Base-by-base conservation (phyloP, 2,113 vertebrate genomes). In the Muscicapa adusta region DNA sequence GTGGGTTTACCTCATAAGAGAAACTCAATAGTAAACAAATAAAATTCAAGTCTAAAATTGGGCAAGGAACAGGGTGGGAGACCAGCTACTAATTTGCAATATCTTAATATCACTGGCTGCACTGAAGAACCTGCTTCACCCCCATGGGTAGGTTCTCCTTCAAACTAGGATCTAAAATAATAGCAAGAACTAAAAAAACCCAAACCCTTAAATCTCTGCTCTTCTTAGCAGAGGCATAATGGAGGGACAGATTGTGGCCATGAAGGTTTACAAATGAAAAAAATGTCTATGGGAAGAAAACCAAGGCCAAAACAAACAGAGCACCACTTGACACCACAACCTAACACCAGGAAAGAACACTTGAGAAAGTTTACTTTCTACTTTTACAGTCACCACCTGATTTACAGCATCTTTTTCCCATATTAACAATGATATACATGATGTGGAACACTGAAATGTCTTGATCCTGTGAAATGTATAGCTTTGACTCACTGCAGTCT, bases 231-330 rank as follows among this genome's bases (percentile, higher is more conserved):
- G 45, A 73, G 8, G 34, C 11, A 34, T 50, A 45, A 66, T 3
- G 17, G 12, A 85, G 36, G n/a, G 85, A 29, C 8, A 54, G 33
- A 66, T 51, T 58, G 60, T 34, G 10, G 20, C 31, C 38, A 47
- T 62, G 10, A 92, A 66, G 29, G 8, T 54, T 79, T 70, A 73
- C 12, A 81, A 85, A 67, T 0, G 2, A 50, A 66, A 53, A 43
- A 51, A 17, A 34, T 18, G 3, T n/a, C 51, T n/a, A 8, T 1
- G 24, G n/a, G 48, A 89, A 80, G 38, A 85, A 94, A 95, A 92
- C 2, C 26, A 79, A 83, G 60, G 71, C 82, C 71, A 91, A 95
- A 92, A 42, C 85, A 93, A 95, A 94, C 58, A 86, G 24, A 80
- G 26, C 47, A 67, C 42, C 67, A 93, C 85, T 95, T 92, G 82